These are phyloP conservation scores for Cassiopea xamachana DNA, from an alignment of 30 jellyfish, hydroid and myxozoan genomes.

Conservation along the genomic window DNA sequence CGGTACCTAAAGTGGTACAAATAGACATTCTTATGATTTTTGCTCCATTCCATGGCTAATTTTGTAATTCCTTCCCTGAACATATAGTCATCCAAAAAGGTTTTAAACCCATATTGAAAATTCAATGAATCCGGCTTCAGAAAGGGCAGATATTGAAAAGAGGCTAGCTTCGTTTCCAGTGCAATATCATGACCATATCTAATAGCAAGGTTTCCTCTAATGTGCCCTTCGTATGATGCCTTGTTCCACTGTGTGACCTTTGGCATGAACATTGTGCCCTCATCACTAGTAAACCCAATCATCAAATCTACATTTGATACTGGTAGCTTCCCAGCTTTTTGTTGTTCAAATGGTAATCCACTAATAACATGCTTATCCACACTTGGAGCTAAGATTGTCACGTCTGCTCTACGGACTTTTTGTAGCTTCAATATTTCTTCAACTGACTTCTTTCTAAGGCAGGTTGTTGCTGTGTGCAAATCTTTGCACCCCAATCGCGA, in stretches of 20 bases:
- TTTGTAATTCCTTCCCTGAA: not conserved
- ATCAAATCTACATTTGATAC: slow-evolving; percentile 15
- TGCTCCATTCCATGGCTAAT: slow-evolving; percentile 36
- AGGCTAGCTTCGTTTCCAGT: slow-evolving; percentile 2
- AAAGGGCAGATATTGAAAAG: slow-evolving; percentile 4
- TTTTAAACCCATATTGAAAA: not conserved
- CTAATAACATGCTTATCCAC: slow-evolving; percentile 34
- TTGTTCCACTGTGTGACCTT: slow-evolving; percentile 1
- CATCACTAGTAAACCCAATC: slow-evolving; percentile 60
- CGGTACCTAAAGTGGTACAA: slow-evolving; percentile 37
- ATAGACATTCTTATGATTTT: not conserved
- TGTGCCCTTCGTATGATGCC: not conserved
- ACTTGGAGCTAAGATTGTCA: not conserved
- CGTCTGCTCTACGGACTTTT: not conserved
- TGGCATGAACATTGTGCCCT: slow-evolving; percentile 54
- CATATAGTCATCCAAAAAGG: slow-evolving; percentile 5
- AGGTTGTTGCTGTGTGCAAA: not conserved
- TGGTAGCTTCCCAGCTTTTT: slow-evolving; percentile 14
- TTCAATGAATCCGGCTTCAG: not conserved
- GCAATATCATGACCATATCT: not conserved
- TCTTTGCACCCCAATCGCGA: slow-evolving; percentile 14
- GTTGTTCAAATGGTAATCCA: slow-evolving; percentile 8
- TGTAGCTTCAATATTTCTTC: slow-evolving; percentile 3
- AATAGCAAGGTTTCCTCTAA: not conserved
- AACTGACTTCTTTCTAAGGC: slow-evolving; percentile 13